These are phyloP conservation scores for Mixornis gularis DNA, from an alignment of 2,113 vertebrate species.

Conservation along the genomic window DNA sequence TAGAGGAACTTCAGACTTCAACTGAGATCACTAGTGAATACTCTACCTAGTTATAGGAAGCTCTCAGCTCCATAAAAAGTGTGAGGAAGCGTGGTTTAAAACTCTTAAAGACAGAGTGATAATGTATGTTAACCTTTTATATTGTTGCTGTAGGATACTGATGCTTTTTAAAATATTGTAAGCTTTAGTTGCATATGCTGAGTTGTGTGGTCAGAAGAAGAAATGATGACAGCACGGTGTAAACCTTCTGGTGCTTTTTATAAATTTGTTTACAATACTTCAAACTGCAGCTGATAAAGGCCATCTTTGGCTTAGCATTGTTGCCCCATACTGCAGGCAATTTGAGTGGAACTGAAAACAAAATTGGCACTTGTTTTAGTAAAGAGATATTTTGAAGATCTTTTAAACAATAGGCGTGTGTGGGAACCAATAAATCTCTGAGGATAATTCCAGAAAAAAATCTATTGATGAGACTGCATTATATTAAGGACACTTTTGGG, in stretches of 20 bases:
- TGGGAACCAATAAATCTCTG: not conserved
- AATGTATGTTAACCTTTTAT: not conserved
- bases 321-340: not conserved
- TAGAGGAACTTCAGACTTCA: not conserved
- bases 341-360: not conserved
- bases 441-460: not conserved
- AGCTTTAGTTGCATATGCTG: not conserved
- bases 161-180: not conserved
- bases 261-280: not conserved
- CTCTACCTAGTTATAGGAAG: not conserved
- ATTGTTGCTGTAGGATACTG: not conserved
- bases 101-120: not conserved
- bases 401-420: not conserved
- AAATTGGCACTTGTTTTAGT: not conserved
- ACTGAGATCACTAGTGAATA: not conserved
- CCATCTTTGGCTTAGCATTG: not conserved
- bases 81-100: not conserved
- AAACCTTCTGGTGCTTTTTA: conserved; percentile 8
- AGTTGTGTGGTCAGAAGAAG: not conserved
- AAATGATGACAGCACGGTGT: not conserved
- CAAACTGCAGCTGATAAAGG: not conserved
- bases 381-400: not conserved
- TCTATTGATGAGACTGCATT: not conserved
- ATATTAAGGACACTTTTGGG: not conserved
- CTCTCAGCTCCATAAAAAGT: not conserved